Evolutionary conservation across 2,797 vertebrate genomes (phyloP).

Genomic region (Bucorvus abyssinicus): DNA sequence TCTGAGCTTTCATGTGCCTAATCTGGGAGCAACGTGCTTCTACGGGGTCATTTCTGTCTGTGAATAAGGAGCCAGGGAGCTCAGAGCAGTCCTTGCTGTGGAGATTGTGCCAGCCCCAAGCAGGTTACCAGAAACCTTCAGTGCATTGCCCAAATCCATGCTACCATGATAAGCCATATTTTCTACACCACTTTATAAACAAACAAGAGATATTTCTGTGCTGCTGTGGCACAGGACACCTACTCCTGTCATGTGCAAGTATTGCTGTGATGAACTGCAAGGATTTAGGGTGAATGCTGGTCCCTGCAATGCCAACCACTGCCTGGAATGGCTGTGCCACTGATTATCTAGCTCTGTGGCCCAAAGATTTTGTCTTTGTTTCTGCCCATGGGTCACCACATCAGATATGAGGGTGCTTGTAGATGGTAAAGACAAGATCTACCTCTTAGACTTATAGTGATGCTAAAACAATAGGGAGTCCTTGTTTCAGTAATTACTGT

Average conservation of each 20-base stretch:
- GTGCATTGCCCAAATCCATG: accelerated
- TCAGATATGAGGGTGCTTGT: not conserved
- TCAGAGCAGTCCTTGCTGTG: not conserved
- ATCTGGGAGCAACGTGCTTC: not conserved
- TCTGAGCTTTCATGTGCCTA: accelerated
- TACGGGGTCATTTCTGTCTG: accelerated
- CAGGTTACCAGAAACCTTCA: not conserved
- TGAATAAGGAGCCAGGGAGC: accelerated
- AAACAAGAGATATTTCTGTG: not conserved
- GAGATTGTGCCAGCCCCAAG: not conserved
- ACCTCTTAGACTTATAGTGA: not conserved
- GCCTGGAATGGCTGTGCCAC: accelerated
- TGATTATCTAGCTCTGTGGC: accelerated
- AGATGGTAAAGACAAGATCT: not conserved
- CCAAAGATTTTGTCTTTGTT: not conserved
- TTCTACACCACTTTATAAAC: not conserved
- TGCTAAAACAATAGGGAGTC: not conserved
- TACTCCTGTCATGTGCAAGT: not conserved
- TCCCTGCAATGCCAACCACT: not conserved
- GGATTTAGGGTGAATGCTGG: not conserved
- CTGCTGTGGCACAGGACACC: not conserved
- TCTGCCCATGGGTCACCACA: not conserved
- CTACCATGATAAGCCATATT: accelerated
- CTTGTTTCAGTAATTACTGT: not conserved
- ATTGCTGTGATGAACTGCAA: not conserved